phyloP scores from a whole-genome alignment of 2,888 invertebrate genomes.

The Trachelus tabidus region DNA sequence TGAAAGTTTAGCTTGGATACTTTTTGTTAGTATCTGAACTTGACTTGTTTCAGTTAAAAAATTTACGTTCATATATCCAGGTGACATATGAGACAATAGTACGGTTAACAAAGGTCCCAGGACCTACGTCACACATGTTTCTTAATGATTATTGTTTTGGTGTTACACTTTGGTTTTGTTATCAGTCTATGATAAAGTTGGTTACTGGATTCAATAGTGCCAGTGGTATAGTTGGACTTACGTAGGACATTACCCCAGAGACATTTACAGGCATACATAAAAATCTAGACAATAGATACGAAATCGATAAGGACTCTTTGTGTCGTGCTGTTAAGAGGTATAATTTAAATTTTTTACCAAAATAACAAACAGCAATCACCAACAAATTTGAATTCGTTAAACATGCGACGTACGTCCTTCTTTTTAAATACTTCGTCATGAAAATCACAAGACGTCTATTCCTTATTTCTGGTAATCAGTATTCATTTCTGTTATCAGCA shows the following conservation, averaged over 20 bases:
- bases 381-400: background rate
- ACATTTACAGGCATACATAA: background rate
- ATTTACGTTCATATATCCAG: background rate
- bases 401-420: background rate
- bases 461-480: background rate
- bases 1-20: background rate
- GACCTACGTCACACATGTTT: conserved; percentile 36
- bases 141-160: conserved; percentile 28
- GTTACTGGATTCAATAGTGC: conserved; percentile 41
- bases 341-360: background rate
- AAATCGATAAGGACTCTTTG: background rate
- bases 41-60: background rate
- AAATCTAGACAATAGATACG: background rate
- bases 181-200: conserved; percentile 59
- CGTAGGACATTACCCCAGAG: background rate
- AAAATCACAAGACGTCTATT: background rate
- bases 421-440: background rate
- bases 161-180: conserved; percentile 34
- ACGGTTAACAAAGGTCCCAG: conserved; percentile 16
- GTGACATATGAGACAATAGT: background rate
- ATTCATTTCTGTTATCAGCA: background rate
- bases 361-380: background rate
- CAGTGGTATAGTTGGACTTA: conserved; percentile 32
- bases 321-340: background rate
- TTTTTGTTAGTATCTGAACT: background rate